Evolutionary conservation across 2,888 invertebrate genomes (phyloP).

Genomic region (Creontiades dilutus): DNA sequence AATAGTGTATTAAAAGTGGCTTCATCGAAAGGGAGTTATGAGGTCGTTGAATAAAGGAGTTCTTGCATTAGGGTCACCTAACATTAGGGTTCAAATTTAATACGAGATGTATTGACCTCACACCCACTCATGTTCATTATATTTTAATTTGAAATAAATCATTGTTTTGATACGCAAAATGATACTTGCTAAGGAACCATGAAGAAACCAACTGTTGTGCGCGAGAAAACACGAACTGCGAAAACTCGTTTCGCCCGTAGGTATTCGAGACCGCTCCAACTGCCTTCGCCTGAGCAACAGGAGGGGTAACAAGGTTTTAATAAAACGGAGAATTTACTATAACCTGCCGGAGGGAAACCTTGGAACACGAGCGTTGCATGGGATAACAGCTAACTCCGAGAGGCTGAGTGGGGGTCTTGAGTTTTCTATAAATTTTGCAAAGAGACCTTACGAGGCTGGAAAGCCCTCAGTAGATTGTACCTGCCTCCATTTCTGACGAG

Average conservation of each 20-base stretch:
- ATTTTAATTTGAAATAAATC: no score
- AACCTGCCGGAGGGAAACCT: not conserved
- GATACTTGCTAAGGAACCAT: no score
- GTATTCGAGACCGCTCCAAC: not conserved
- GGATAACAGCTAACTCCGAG: not conserved
- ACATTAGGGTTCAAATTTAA: no score
- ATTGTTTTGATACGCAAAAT: no score
- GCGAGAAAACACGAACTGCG: not conserved
- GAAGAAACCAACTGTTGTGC: no score
- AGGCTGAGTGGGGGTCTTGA: not conserved
- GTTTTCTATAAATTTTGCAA: not conserved
- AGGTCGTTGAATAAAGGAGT: no score
- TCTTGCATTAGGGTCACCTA: no score
- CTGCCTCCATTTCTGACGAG: not conserved
- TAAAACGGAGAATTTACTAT: not conserved
- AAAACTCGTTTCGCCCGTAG: not conserved
- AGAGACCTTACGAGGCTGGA: not conserved
- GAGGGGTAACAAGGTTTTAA: not conserved
- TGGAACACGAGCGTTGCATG: not conserved
- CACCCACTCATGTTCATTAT: no score
- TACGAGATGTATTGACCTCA: no score
- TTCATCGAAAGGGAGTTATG: no score
- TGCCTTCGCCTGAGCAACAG: not conserved
- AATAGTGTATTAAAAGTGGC: no score
- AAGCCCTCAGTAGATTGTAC: not conserved